These are phyloP conservation scores for Saturnia japonica DNA, from an alignment of 2,888 invertebrate species.

Conservation along the genomic window DNA sequence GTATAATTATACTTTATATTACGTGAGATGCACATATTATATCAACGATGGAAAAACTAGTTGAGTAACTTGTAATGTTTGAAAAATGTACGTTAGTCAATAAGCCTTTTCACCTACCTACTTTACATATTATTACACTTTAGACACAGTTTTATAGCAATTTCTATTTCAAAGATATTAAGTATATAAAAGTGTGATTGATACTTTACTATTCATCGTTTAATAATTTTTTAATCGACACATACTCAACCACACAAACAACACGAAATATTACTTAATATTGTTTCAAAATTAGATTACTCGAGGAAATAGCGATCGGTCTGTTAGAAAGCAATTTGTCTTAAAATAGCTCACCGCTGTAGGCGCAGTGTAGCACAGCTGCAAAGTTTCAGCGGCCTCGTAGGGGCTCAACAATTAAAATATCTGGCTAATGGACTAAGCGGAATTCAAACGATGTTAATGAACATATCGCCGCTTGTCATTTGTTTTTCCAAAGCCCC, in stretches of 20 bases:
- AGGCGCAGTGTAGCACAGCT: constrained; percentile 68
- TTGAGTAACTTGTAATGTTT: too few species aligned
- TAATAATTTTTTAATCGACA: too few species aligned
- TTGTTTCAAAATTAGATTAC: constrained; percentile 22
- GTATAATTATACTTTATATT: too few species aligned
- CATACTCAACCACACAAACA: background rate
- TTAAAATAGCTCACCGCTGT: constrained; percentile 73
- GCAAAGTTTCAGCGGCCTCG: constrained; percentile 66
- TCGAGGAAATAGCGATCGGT: constrained; percentile 59
- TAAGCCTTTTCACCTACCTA: too few species aligned
- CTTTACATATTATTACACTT: too few species aligned
- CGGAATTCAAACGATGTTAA: constrained; percentile 75
- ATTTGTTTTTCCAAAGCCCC: constrained; percentile 57
- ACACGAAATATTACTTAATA: constrained; percentile 11
- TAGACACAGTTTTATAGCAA: too few species aligned
- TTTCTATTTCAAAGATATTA: too few species aligned
- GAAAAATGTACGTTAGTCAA: too few species aligned
- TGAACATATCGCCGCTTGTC: constrained; percentile 73
- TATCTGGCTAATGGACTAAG: constrained; percentile 78
- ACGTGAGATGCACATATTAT: too few species aligned
- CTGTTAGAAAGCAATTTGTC: constrained; percentile 73
- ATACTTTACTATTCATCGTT: background rate
- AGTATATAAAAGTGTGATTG: too few species aligned
- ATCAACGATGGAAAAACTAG: too few species aligned
- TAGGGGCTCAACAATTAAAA: constrained; percentile 74